Evolutionary conservation across 64 coral and sea anemone species (phyloP), one percentile per base, ranked within the genome.

Genomic region (Cladopsammia gracilis): DNA sequence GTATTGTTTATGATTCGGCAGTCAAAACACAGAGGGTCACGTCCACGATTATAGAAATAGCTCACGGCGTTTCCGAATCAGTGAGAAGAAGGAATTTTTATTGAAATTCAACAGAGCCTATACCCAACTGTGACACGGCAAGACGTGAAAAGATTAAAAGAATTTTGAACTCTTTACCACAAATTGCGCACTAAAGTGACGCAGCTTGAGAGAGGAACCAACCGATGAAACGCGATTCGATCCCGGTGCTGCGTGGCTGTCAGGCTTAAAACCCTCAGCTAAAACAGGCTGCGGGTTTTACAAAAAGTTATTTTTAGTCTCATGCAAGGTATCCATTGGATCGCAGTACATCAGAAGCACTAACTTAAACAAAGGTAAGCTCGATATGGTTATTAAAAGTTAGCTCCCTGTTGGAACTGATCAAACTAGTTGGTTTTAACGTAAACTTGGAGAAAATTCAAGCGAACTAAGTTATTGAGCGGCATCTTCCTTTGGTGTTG

Each of bases 131-230:
- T 45, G 57, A 61, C 24, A 20, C 7, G 6, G 5, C 12, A 15
- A 62, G 57, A 80, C 56, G 77, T 80, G 77, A 80, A 62, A 61
- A 34, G 77, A 80, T 80, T 62, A 12, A 80, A 44, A 43, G 77
- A 80, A 80, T 80, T 80, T 80, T 42, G 11, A 46, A 62, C n/a
- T 19, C 1, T 7, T 80, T 42, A 80, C 77, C 77, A 61, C 77
- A 60, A 80, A 61, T 26, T 80, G 77, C 25, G 54, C 57, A 44
- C 4, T 22, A 58, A 10, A 5, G 54, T 54, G 51, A 70, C 54
- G 77, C 51, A 58, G 77, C 56, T 16, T 13, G 71, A 5, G 0
- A 19, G 22, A 10, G 25, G 16, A 80, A 34, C 51, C n/a, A 52
- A 6, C 23, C 4, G 10, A 8, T 61, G 24, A 43, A 6, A 61